Evolutionary conservation across 2,797 vertebrate species (phyloP), one percentile per base, ranked within the genome.

Genomic region (Knipowitschia caucasica): DNA sequence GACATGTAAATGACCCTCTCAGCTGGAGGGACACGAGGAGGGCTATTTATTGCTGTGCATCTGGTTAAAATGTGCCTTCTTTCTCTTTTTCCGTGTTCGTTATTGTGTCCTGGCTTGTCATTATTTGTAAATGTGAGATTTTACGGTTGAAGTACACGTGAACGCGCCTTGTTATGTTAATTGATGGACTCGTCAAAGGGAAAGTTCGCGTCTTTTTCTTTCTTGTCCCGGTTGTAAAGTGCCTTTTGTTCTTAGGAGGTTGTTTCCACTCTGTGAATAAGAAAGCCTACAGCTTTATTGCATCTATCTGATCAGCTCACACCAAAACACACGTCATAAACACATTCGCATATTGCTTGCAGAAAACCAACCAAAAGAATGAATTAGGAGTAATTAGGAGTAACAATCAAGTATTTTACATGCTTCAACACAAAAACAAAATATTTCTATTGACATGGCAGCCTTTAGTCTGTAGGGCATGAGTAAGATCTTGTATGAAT

Each of bases 1-100:
- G 71, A 55, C 33, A 88, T 88, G 84, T 44, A 70, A 88, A 89
- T 85, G 2, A 0, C 5, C 10, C 52, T 39, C 79, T 62, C 83
- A 72, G 80, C 69, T 65, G 78, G 82, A 54, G 64, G 66, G 58
- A 31, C 69, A 4, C 34, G 18, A 56, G 9, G 56, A 51, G 14
- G 31, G 78, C 82, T 75, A 82, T 88, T 89, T 91, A 91, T 90
- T 89, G 60, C 76, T 1, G 42, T 54, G 67, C 87, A 88, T 85
- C 86, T 89, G 89, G 79, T 88, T 85, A 65, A 89, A 85, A 88
- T 83, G 88, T 88, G 51, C 71, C 80, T 59, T 68, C 69, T 82
- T 85, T 89, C 82, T 86, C 50, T 67, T 14, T 62, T 53, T 39
- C 8, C 83, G 76, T 90, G 89, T 90, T 74, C 62, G 63, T 66